Evolutionary conservation across 2,888 invertebrate species (phyloP), one percentile per base, ranked within the genome.

Genomic region (Hermaeophaga mercurialis): DNA sequence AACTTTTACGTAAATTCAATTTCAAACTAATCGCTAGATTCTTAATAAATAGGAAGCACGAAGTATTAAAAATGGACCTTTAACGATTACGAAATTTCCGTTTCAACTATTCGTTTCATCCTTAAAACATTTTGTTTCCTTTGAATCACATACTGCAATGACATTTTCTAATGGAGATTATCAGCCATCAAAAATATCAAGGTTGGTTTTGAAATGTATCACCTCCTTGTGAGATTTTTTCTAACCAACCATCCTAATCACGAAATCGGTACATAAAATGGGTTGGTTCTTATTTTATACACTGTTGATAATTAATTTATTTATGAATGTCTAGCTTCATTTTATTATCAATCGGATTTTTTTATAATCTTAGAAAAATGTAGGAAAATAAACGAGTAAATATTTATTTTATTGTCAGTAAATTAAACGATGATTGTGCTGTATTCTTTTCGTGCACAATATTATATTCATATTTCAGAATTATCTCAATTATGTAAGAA

Each of bases 161-260:
- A 45, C 45, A 45, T 45, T 45, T 31, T 31, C 45, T 6, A 45
- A 26, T 45, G 14, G 12, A 17, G 33, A 45, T 18, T 45, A 45
- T n/a, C 6, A n/a, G 11, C 43, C 6, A 43, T 45, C 45, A 45
- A 45, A 45, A 45, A 45, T 45, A 33, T 45, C 45, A 45, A 45
- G 45, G 45, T 45, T 45, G 45, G 19, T 45, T 45, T 45, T 45
- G 45, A 45, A 45, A 45, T 45, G 45, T 45, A 45, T 45, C 45
- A 45, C 45, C 45, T 45, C 18, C 17, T 31, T 45, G 18, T 3
- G 8, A 24, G 24, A 45, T 45, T 45, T 45, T 45, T 45, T 31
- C 45, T n/a, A 45, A 17, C 31, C 7, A 4, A 45, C 44, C 44
- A 44, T 44, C 45, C 33, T 45, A 45, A 45, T 45, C 45, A 45